A percentile compares a stretch with the other conserved stretches of the same genome.
These are phyloP conservation scores for Crioceris asparagi DNA, from an alignment of 2,888 invertebrate genomes.

Conservation along the genomic window DNA sequence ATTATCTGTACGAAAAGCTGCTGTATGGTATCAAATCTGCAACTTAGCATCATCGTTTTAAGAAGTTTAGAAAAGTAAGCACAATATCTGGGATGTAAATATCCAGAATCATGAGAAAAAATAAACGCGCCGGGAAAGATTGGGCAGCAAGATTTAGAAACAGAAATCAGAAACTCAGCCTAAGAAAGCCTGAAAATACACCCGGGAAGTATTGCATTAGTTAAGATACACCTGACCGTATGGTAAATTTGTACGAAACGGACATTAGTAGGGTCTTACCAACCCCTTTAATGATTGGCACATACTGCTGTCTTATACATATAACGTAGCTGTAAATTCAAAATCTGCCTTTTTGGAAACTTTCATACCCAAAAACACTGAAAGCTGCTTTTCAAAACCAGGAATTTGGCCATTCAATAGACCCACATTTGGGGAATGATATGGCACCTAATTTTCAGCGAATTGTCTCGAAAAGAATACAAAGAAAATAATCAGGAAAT, in stretches of 20 bases:
- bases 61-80: neutral
- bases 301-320: neutral
- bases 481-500: neutral
- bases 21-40: neutral
- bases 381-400: neutral
- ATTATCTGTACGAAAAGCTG: neutral
- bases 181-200: neutral
- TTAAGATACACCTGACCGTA: neutral
- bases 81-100: neutral
- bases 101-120: neutral
- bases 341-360: neutral
- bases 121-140: too few species aligned
- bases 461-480: neutral
- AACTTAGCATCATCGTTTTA: neutral
- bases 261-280: too few species aligned
- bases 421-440: too few species aligned
- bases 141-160: too few species aligned
- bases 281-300: too few species aligned
- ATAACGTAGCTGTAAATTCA: neutral
- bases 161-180: neutral
- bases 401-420: neutral
- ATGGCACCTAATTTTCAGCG: neutral
- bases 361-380: neutral
- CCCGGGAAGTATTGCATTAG: neutral
- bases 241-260: neutral